Evolutionary conservation across 2,113 vertebrate genomes (phyloP).

Genomic region (Pachycephala philippinensis): DNA sequence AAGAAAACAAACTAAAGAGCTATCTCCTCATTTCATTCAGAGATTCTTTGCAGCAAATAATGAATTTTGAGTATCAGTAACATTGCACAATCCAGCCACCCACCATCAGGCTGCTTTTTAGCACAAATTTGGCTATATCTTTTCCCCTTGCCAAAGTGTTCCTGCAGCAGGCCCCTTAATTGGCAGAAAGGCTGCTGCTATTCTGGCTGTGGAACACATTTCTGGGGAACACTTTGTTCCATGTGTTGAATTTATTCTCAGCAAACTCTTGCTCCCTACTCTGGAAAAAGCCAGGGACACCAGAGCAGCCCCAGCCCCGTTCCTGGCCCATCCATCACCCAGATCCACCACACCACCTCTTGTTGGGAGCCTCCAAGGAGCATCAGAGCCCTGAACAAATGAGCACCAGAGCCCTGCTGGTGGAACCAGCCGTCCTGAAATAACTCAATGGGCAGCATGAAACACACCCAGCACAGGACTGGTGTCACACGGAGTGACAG

Average conservation of each 20-base stretch:
- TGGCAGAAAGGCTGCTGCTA: background rate
- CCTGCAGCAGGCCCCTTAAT: constrained; percentile 7
- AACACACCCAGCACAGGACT: fast-evolving
- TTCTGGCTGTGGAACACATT: background rate
- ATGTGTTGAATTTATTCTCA: background rate
- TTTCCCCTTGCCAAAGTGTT: background rate
- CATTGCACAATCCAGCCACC: background rate
- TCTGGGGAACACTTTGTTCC: constrained; percentile 38
- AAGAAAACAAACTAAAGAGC: background rate
- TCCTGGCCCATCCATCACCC: background rate
- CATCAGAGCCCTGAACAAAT: background rate
- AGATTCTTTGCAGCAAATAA: background rate
- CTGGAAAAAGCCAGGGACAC: fast-evolving
- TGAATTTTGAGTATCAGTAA: background rate
- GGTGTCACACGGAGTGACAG: fast-evolving
- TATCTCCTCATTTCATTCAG: background rate
- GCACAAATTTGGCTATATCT: background rate
- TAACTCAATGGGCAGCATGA: background rate
- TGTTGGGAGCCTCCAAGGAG: background rate
- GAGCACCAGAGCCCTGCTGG: background rate
- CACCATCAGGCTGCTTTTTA: constrained; percentile 22
- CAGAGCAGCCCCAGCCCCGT: background rate
- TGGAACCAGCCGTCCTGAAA: background rate
- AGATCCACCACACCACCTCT: background rate
- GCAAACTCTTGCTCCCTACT: background rate